These are phyloP conservation scores for Anoncus sp. DNA, from an alignment of 2,888 invertebrate genomes.

Conservation along the genomic window DNA sequence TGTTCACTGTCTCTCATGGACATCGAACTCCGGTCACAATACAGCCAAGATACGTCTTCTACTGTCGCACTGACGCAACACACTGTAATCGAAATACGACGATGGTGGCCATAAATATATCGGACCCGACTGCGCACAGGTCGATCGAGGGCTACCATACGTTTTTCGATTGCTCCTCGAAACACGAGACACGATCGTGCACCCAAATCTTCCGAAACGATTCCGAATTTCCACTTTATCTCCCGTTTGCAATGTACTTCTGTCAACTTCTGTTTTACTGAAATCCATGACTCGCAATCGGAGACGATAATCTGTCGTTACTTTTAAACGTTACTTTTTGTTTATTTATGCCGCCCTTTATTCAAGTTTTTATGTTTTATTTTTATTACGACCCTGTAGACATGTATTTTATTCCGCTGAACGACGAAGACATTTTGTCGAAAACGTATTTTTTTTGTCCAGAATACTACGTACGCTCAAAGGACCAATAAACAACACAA, in stretches of 20 bases:
- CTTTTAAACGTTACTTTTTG: too few relatives aligned
- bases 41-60: slow-evolving; percentile 16
- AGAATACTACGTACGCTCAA: too few relatives aligned
- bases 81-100: slow-evolving; percentile 41
- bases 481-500: too few relatives aligned
- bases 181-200: not conserved
- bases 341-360: too few relatives aligned
- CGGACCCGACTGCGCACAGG: too few relatives aligned
- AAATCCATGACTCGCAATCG: not conserved
- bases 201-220: not conserved
- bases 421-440: too few relatives aligned
- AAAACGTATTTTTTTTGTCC: too few relatives aligned
- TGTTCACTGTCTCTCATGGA: slow-evolving; percentile 25
- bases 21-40: slow-evolving; percentile 31
- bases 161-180: slow-evolving; percentile 4
- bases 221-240: not conserved
- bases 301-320: too few relatives aligned
- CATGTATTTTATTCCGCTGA: too few relatives aligned
- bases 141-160: not conserved
- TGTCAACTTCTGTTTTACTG: not conserved
- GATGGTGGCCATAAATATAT: slow-evolving; percentile 15
- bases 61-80: slow-evolving; percentile 1
- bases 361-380: too few relatives aligned
- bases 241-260: not conserved
- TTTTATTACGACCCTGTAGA: too few relatives aligned